phyloP scores from a whole-genome alignment of 2,888 invertebrate genomes.

The Eupeodes latifasciatus region DNA sequence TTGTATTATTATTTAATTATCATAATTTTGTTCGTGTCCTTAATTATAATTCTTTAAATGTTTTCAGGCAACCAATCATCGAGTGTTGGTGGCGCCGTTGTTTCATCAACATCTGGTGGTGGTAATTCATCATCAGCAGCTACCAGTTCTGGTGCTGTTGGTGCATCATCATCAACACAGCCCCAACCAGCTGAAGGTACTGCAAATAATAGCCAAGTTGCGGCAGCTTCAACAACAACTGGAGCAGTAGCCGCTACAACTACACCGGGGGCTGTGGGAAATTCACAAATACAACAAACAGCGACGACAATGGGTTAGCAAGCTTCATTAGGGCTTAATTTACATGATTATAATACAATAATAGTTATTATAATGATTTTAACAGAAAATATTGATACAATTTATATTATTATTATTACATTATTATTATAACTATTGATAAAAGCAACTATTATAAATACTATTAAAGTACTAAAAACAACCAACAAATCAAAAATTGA shows the following conservation, averaged over 20 bases:
- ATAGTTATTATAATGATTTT: constrained; percentile 74
- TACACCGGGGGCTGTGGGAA: constrained; percentile 72
- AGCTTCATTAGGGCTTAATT: constrained; percentile 77
- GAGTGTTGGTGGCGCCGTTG: constrained; percentile 73
- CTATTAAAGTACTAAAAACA: constrained; percentile 70
- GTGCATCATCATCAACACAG: constrained; percentile 68
- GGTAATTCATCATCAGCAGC: constrained; percentile 73
- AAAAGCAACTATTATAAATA: constrained; percentile 77
- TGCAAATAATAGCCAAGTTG: constrained; percentile 66
- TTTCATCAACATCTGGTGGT: constrained; percentile 72
- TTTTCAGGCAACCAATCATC: constrained; percentile 78
- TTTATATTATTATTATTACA: constrained; percentile 79
- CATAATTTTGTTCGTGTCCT: not conserved
- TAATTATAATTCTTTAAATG: constrained; percentile 22
- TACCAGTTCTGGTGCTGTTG: constrained; percentile 64
- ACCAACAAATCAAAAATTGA: constrained; percentile 71
- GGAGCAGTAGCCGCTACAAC: constrained; percentile 64
- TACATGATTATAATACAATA: constrained; percentile 73
- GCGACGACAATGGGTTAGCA: constrained; percentile 83
- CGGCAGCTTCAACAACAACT: constrained; percentile 71
- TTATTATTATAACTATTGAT: constrained; percentile 79
- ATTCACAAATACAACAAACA: constrained; percentile 79
- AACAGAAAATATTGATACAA: constrained; percentile 74
- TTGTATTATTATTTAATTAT: not conserved
- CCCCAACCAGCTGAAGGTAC: constrained; percentile 64